phyloP scores from a whole-genome alignment of 2,797 vertebrate genomes.

The Bradypodion pumilum region DNA sequence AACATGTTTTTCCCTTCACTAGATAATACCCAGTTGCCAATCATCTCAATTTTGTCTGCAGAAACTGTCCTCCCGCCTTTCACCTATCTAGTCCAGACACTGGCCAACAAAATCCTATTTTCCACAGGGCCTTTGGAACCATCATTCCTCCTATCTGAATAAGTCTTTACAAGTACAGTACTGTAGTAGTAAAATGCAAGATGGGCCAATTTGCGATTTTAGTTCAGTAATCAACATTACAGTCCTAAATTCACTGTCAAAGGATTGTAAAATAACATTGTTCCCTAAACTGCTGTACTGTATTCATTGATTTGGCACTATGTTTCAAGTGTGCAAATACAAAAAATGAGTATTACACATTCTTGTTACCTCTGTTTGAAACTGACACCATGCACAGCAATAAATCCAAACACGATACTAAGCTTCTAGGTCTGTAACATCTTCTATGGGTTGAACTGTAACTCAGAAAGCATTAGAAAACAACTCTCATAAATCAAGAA shows the following conservation, averaged over 20 bases:
- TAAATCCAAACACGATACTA: not conserved
- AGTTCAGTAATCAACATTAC: not conserved
- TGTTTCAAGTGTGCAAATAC: not conserved
- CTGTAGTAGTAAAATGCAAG: not conserved
- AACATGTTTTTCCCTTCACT: no score
- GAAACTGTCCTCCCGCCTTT: no score
- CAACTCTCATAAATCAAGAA: not conserved
- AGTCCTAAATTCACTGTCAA: slow-evolving; percentile 6
- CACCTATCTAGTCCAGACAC: no score
- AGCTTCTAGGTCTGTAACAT: not conserved
- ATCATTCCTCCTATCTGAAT: no score
- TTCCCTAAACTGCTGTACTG: no score
- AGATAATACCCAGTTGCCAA: no score
- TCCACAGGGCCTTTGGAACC: no score
- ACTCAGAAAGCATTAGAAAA: not conserved
- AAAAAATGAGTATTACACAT: not conserved
- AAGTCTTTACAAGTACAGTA: no score
- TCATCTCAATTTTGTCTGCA: no score
- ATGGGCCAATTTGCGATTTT: not conserved
- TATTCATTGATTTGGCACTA: not conserved
- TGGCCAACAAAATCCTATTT: no score
- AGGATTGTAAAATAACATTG: not conserved
- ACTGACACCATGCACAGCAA: not conserved
- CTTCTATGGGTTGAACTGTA: not conserved
- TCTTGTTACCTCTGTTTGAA: not conserved